These are phyloP conservation scores for Lucifuga dentata DNA, from an alignment of 2,113 vertebrate genomes.

Conservation along the genomic window DNA sequence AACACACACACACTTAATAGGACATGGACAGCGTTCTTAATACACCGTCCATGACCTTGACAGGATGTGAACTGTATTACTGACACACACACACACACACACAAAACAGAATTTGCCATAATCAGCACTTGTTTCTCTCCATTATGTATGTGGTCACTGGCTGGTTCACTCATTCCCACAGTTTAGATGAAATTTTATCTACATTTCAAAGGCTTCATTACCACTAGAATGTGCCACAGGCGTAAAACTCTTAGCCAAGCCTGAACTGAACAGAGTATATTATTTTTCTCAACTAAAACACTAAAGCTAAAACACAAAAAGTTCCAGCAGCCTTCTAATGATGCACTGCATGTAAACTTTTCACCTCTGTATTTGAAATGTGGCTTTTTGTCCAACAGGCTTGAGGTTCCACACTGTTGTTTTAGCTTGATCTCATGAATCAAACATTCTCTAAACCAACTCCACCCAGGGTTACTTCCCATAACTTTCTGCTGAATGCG, in stretches of 20 bases:
- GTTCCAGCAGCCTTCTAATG: too few species aligned
- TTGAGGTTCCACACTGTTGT: too few species aligned
- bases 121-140: slow-evolving; percentile 18
- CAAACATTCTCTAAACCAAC: neutral
- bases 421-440: neutral
- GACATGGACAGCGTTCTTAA: slow-evolving; percentile 57
- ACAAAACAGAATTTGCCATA: slow-evolving; percentile 7
- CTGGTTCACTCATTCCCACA: slow-evolving; percentile 3
- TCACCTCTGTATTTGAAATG: too few species aligned
- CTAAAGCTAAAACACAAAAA: too few species aligned
- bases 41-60: slow-evolving; percentile 71
- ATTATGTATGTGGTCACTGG: neutral
- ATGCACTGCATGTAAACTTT: too few species aligned
- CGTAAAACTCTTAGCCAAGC: neutral
- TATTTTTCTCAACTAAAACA: too few species aligned
- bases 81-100: slow-evolving; percentile 24
- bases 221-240: too few species aligned
- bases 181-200: neutral
- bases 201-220: slow-evolving; percentile 10
- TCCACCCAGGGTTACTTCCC: neutral
- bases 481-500: slow-evolving; percentile 14
- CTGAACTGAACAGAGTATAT: neutral
- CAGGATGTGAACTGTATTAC: slow-evolving; percentile 51
- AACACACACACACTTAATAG: slow-evolving; percentile 60
- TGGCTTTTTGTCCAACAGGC: too few species aligned